Evolutionary conservation across 1,140 invertebrate species (phyloP).

Genomic region (Oscheius sp.): DNA sequence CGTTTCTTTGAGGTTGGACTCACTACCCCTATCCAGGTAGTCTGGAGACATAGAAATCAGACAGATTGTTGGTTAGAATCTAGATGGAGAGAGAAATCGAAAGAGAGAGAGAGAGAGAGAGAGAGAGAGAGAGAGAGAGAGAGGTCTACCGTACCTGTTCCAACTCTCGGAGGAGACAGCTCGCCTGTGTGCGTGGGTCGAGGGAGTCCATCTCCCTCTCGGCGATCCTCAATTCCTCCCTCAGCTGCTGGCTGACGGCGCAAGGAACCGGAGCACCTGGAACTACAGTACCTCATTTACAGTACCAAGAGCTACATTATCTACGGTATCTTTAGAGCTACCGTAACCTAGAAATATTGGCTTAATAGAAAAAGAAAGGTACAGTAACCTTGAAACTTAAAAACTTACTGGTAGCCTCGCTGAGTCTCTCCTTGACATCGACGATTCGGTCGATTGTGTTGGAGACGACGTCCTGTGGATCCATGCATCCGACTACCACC

Average conservation of each 20-base stretch:
- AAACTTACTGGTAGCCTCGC: constrained; percentile 39
- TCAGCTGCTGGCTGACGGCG: constrained; percentile 14
- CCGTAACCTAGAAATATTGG: not conserved
- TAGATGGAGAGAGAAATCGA: too few species aligned
- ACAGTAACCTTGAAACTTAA: not conserved
- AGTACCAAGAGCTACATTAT: not conserved
- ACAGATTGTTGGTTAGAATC: too few species aligned
- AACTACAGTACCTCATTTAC: not conserved
- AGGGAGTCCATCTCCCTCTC: constrained; percentile 31
- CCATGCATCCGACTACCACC: constrained; percentile 40
- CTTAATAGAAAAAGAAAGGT: not conserved
- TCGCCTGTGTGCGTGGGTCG: constrained; percentile 23
- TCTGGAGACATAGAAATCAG: too few species aligned
- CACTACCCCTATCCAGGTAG: too few species aligned
- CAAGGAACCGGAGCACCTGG: not conserved
- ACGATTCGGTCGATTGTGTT: constrained; percentile 49
- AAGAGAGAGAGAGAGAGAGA: too few species aligned
- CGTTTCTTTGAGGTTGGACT: too few species aligned
- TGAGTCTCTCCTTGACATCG: constrained; percentile 53
- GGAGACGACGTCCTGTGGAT: constrained; percentile 52
- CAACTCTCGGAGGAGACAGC: constrained; percentile 17
- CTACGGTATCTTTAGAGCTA: not conserved
- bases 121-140: too few species aligned
- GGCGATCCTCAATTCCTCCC: constrained; percentile 27
- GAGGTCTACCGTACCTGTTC: too few species aligned